phyloP scores from a whole-genome alignment of 2,113 vertebrate genomes.

The Ahaetulla prasina region DNA sequence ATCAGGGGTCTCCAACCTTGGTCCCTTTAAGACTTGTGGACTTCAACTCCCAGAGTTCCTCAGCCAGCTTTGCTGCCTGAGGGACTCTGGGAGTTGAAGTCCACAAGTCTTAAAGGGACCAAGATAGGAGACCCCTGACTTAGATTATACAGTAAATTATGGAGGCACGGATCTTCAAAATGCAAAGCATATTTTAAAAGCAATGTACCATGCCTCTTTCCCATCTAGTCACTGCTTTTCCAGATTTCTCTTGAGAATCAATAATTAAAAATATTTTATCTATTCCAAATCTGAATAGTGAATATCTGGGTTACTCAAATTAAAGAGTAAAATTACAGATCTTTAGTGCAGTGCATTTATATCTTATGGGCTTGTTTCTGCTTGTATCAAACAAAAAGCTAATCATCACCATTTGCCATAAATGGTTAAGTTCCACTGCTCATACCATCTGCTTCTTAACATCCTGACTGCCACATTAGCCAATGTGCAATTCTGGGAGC shows the following conservation, averaged over 20 bases:
- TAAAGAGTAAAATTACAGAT: neutral
- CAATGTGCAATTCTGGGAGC: neutral
- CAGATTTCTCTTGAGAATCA: neutral
- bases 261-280: neutral
- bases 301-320: neutral
- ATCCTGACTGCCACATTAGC: neutral
- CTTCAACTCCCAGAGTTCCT: too few relatives aligned
- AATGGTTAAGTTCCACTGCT: neutral
- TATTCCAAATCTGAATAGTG: neutral
- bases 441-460: neutral
- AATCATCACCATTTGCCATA: conserved; percentile 24
- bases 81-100: too few relatives aligned
- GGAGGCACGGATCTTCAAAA: neutral
- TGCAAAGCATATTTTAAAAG: neutral
- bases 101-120: too few relatives aligned
- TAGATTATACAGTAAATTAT: neutral
- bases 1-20: too few relatives aligned
- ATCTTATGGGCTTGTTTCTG: neutral
- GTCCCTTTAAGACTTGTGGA: too few relatives aligned
- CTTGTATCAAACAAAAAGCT: conserved; percentile 16
- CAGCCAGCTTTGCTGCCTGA: too few relatives aligned
- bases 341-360: neutral
- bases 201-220: neutral
- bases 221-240: neutral
- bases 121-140: too few relatives aligned